Evolutionary conservation across 2,888 invertebrate species (phyloP).

Genomic region (Drosophila ezoana): DNA sequence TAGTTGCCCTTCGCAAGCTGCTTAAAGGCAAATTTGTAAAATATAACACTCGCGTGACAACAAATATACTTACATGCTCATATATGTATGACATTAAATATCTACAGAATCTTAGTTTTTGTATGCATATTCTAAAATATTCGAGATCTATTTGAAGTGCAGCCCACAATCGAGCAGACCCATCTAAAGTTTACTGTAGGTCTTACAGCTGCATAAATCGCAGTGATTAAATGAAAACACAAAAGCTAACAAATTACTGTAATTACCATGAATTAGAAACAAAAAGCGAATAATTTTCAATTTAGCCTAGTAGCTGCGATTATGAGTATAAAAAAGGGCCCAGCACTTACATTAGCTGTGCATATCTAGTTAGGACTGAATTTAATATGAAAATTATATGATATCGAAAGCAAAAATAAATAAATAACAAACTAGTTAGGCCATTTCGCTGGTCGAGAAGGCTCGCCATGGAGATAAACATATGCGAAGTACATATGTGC

Average conservation of each 20-base stretch:
- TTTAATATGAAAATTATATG: too few species aligned
- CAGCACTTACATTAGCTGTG: background rate
- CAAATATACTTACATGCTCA: too few species aligned
- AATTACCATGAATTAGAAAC: conserved; percentile 65
- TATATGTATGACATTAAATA: background rate
- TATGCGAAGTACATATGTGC: background rate
- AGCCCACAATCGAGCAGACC: conserved; percentile 3
- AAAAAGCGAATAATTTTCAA: conserved; percentile 51
- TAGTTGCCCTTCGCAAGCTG: background rate
- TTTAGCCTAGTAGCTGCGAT: conserved; percentile 25
- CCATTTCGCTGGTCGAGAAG: background rate
- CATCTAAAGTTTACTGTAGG: background rate
- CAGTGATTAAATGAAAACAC: conserved; percentile 59
- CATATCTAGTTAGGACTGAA: background rate
- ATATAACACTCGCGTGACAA: background rate
- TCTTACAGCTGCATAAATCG: conserved; percentile 22
- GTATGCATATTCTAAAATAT: background rate
- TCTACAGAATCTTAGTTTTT: background rate
- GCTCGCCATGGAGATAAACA: background rate
- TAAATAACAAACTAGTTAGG: background rate
- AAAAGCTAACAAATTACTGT: conserved; percentile 61
- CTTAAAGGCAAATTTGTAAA: background rate
- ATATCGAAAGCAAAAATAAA: background rate
- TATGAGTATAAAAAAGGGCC: conserved; percentile 10
- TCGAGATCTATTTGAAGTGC: background rate